Base-by-base conservation (phyloP, 2,113 vertebrate species). In the Gymnorhina tibicen region DNA sequence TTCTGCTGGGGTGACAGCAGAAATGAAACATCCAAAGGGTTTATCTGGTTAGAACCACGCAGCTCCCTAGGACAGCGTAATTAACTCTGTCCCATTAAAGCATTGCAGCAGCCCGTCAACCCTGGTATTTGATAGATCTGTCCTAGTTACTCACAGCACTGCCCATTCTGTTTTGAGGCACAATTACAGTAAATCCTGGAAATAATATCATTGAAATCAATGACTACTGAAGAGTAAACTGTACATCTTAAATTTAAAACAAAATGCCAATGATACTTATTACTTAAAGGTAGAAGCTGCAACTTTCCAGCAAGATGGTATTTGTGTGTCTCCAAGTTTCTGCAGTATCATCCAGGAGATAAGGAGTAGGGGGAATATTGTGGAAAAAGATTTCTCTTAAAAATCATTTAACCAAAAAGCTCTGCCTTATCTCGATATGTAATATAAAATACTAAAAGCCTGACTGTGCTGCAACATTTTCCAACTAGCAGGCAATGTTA, bases 51-150 rank as follows among this genome's bases (percentile, higher is more conserved):
- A 94, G 70, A 75, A 28, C 35, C 62, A 91, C 17, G 55, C 47
- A 66, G 53, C 24, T 78, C 93, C 91, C 76, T 75, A 60, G 56
- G 67, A 93, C 17, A 20, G 74, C 1, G 0, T 74, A 74, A 95
- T 70, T 93, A 94, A 92, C 82, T 76, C 72, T 72, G 62, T 87
- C 81, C 86, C 69, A 59, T 79, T 93, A 93, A 95, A 92, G 53
- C 44, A 46, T 7, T 42, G 14, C 1, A 63, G 42, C 26, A 58
- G 35, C 39, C 32, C 8, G 6, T 58, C 84, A 79, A 3, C 58
- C 28, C 58, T 72, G 39, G 17, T 64, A 58, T 24, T 70, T 85
- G 56, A 77, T 66, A 30, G 87, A 72, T 62, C 64, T 69, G 50
- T 55, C 63, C 77, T n/a, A 88, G 50, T 62, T 87, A 77, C n/a